Base-by-base conservation (phyloP, 2,113 vertebrate genomes). In the Orientallactaga bullata region DNA sequence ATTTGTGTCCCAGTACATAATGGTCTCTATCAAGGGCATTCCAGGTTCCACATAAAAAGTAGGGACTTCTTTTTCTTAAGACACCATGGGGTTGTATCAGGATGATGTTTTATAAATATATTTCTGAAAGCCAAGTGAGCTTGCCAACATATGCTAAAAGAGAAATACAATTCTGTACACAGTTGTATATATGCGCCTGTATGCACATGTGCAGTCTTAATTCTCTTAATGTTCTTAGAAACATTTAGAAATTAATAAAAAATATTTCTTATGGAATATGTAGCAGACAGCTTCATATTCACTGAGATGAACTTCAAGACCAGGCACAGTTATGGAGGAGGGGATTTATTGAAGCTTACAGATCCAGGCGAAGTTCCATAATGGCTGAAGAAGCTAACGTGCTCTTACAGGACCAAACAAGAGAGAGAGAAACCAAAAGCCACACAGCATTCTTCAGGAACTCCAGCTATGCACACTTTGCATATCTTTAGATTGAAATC, bases 1-100 rank as follows among this genome's bases (percentile, higher is more conserved):
- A 30, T 81, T 89, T 97, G 66, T 96, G 91, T 96, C 93, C 90
- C 94, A 95, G 80, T 89, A 94, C 88, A 85, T 96, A 94, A 37
- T 77, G 78, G 88, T 95, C 58, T 92, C 61, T 88, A 69, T 93
- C 69, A 95, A 89, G 89, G 39, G 66, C 73, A 79, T 95, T 94
- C 76, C 82, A 88, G 78, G 71, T 73, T 95, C 69, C 77, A 73
- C 65, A 68, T 0, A 3, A 69, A 95, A 89, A 94, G 13, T 73
- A 73, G n/a, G 18, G 26, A 16, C 85, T 80, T 92, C 42, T 85
- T 77, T 77, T 26, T 42, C 18, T 92, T 65, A 85, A 78, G 23
- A 89, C 73, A 88, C 79, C 10, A 21, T 55, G 58, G 60, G 90
- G 51, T 39, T 93, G 2, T 95, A 96, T 93, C 65, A 90, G 60